phyloP scores from a whole-genome alignment of 2,113 vertebrate genomes.

The Datnioides undecimradiatus region DNA sequence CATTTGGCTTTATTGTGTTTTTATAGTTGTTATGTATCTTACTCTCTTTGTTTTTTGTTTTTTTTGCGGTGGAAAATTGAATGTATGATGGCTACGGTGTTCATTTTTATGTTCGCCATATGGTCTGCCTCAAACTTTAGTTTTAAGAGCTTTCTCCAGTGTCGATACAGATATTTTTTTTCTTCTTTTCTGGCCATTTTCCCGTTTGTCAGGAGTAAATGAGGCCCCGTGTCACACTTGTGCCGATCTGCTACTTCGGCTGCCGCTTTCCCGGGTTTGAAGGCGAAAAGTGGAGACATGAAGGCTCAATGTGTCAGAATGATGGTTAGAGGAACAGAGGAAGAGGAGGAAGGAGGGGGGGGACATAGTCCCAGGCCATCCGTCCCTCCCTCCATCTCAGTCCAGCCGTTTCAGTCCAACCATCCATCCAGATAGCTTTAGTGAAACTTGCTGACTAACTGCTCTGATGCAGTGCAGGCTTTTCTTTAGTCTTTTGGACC shows the following conservation, averaged over 20 bases:
- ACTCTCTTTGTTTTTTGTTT: background rate
- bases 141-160: slow-evolving; percentile 22
- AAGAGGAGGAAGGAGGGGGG: background rate
- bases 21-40: slow-evolving; percentile 29
- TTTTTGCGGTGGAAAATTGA: background rate
- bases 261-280: slow-evolving; percentile 11
- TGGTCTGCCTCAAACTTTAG: background rate
- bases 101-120: slow-evolving; percentile 19
- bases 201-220: slow-evolving; percentile 50
- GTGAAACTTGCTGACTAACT: slow-evolving; percentile 51
- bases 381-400: slow-evolving; percentile 41
- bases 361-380: slow-evolving; percentile 32
- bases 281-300: slow-evolving; percentile 40
- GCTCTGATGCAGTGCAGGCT: slow-evolving; percentile 49
- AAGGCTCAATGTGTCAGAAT: slow-evolving; percentile 61
- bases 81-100: background rate
- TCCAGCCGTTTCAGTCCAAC: slow-evolving; percentile 56
- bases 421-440: slow-evolving; percentile 54
- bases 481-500: slow-evolving; percentile 34
- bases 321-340: slow-evolving; percentile 17
- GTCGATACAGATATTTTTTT: background rate
- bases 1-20: slow-evolving; percentile 41
- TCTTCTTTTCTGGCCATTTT: no score
- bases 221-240: slow-evolving; percentile 49
- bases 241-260: slow-evolving; percentile 36